Base-by-base conservation (phyloP, 2,797 vertebrate species). In the Sternarchorhynchus goeldii region DNA sequence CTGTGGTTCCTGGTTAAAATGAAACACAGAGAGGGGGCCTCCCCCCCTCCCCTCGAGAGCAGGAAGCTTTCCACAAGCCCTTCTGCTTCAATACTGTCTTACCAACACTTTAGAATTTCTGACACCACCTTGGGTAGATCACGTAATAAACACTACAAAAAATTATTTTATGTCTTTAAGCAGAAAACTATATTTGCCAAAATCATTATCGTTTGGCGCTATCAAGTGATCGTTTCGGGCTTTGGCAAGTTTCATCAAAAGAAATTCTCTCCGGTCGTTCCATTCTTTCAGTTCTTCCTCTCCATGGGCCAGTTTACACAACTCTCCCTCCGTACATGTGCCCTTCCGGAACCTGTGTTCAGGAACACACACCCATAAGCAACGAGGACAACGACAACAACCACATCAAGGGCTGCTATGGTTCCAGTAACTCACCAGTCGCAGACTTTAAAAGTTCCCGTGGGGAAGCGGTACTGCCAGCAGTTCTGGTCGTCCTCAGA, bases 121-220 rank as follows among this genome's bases (percentile, higher is more conserved):
- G 84, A 80, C 45, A 50, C 74, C 59, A 76, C 57, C 56, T 72
- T 67, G 70, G 77, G 60, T 81, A 86, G 81, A 77, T 76, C 72
- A 65, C 76, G 74, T 81, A 79, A 84, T 56, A 78, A 59, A 80
- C 71, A 78, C 21, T 12, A 67, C 79, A 12, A 50, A 79, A 81
- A 82, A 90, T 97, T 96, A 97, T 88, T 96, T 95, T 93, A 98
- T 95, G 91, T 97, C 95, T 94, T 98, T 98, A 96, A 99, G 97
- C 92, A 99, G 96, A 99, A 99, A 99, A 98, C 96, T 98, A 96
- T 99, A 99, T 99, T 99, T 99, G 93, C 97, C 97, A 96, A 99
- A 99, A 92, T 99, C 97, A 94, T 98, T 96, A 95, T 99, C 98
- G 84, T 96, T 96, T 80, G 96, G 96, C 88, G 95, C 95, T 94